Percentiles rank a stretch among this genome's conserved stretches.
Conservation (phyloP, 2,888 invertebrate genomes). For the Leptura quadrifasciata region DNA sequence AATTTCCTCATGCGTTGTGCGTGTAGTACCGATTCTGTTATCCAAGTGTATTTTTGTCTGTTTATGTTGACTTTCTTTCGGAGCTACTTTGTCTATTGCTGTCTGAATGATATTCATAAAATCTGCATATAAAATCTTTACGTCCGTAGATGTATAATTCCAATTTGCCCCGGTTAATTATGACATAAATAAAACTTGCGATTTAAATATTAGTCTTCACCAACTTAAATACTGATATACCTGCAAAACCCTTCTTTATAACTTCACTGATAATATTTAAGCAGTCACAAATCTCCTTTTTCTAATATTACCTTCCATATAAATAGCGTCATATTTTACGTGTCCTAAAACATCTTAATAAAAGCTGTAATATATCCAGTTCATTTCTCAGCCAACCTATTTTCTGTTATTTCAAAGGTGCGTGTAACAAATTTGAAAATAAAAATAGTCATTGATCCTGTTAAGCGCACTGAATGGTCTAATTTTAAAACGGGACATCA, state of each 20-base stretch:
- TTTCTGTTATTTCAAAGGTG: constrained; percentile 7
- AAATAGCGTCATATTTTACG: not conserved
- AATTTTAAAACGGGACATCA: constrained; percentile 28
- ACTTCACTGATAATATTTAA: not conserved
- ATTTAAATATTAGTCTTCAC: too few relatives aligned
- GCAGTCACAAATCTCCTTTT: not conserved
- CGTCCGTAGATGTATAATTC: too few relatives aligned
- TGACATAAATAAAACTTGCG: too few relatives aligned
- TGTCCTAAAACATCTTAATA: constrained; percentile 3
- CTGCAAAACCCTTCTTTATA: not conserved
- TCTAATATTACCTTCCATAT: not conserved
- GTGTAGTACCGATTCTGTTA: too few relatives aligned
- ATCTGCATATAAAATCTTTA: too few relatives aligned
- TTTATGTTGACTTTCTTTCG: too few relatives aligned
- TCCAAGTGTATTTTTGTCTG: too few relatives aligned
- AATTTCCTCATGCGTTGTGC: too few relatives aligned
- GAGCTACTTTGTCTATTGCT: too few relatives aligned
- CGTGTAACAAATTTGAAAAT: constrained; percentile 4
- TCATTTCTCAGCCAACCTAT: constrained; percentile 1
- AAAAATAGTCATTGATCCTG: constrained; percentile 20
- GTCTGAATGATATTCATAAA: too few relatives aligned
- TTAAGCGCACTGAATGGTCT: not conserved
- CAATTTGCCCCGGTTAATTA: too few relatives aligned
- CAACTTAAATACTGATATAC: too few relatives aligned
- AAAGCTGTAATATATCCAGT: not conserved